Evolutionary conservation across 2,797 vertebrate genomes (phyloP).

Genomic region (Loris lydekkerianus): DNA sequence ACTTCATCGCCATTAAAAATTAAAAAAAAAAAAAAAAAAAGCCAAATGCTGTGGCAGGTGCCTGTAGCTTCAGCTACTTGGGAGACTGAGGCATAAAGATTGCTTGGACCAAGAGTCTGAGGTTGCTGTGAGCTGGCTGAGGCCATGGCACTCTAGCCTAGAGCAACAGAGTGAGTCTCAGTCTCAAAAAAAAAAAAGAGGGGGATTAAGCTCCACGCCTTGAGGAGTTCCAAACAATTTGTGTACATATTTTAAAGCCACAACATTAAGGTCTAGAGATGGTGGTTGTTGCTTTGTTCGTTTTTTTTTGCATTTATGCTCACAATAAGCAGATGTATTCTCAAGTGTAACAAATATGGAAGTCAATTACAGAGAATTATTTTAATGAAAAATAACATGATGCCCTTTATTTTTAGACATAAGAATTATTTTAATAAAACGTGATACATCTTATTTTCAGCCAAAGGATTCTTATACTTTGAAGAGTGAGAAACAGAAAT

Average conservation of each 20-base stretch:
- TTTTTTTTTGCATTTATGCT: background rate
- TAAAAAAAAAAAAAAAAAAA: too few relatives aligned
- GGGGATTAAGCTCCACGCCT: too few relatives aligned
- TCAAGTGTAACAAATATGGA: background rate
- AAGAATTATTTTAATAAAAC: slow-evolving; percentile 57
- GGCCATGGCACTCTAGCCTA: too few relatives aligned
- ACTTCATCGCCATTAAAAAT: too few relatives aligned
- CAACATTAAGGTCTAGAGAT: background rate
- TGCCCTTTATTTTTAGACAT: background rate
- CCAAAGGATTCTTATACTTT: slow-evolving; percentile 20
- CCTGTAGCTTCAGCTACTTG: too few relatives aligned
- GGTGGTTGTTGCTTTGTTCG: background rate
- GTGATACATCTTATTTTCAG: background rate
- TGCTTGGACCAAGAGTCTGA: too few relatives aligned
- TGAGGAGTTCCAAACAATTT: background rate
- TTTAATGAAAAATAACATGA: slow-evolving; percentile 33
- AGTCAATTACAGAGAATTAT: background rate
- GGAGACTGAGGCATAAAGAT: too few relatives aligned
- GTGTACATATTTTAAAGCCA: background rate
- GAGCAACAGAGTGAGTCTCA: too few relatives aligned
- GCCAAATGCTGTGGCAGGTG: too few relatives aligned
- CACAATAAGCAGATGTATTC: background rate
- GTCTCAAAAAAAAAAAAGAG: too few relatives aligned
- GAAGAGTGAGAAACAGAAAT: background rate
- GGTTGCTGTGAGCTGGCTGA: too few relatives aligned